Conservation (phyloP, 1,140 invertebrate genomes). For the Phthorimaea operculella region DNA sequence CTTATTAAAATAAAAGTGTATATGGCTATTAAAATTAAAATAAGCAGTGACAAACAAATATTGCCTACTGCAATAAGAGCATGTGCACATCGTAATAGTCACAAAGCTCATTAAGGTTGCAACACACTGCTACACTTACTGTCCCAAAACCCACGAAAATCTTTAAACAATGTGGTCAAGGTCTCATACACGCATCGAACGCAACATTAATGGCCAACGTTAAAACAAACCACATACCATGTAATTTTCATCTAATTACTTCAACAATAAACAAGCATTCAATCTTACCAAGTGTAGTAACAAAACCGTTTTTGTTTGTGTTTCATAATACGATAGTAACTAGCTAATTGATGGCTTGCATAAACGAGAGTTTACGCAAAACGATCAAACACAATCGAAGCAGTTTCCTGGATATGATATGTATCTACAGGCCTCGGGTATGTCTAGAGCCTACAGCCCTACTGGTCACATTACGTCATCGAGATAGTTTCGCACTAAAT, state of each 20-base stretch:
- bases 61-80: background rate
- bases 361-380: conserved; percentile 35
- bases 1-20: too few species aligned
- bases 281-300: conserved; percentile 3
- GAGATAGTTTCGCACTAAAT: conserved; percentile 32
- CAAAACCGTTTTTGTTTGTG: conserved; percentile 23
- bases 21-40: too few species aligned
- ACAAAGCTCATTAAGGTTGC: conserved; percentile 23
- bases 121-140: conserved; percentile 7
- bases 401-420: conserved; percentile 53
- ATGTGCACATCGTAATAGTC: conserved; percentile 19
- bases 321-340: conserved; percentile 54
- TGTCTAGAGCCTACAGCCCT: background rate
- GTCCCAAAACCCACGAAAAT: conserved; percentile 7
- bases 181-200: conserved; percentile 7
- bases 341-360: conserved; percentile 61
- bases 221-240: conserved; percentile 4
- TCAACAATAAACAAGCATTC: background rate
- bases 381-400: conserved; percentile 37
- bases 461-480: conserved; percentile 24
- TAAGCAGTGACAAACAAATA: background rate
- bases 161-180: conserved; percentile 23
- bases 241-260: conserved; percentile 18
- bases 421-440: conserved; percentile 19
- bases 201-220: background rate